Evolutionary conservation across 1,140 invertebrate species (phyloP).

Genomic region (Carposina sasakii): DNA sequence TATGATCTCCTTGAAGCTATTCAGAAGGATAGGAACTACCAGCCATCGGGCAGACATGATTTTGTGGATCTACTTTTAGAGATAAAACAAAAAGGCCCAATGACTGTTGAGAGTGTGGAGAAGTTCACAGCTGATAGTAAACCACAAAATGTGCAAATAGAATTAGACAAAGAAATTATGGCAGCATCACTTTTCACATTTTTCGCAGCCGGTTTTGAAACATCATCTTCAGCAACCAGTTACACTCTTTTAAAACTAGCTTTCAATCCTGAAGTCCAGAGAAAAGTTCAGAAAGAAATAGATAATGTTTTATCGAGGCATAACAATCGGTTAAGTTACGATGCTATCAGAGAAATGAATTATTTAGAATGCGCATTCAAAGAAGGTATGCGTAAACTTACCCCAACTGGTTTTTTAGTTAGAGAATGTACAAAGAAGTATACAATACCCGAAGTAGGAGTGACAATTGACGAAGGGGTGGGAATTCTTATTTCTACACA

Average conservation of each 20-base stretch:
- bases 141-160: not conserved
- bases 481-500: conserved; percentile 26
- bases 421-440: not conserved
- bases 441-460: conserved; percentile 18
- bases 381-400: not conserved
- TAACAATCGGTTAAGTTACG: not conserved
- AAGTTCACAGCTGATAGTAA: not conserved
- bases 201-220: conserved; percentile 3
- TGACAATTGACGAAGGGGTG: conserved; percentile 36
- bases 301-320: not conserved
- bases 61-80: not conserved
- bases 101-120: not conserved
- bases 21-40: conserved; percentile 1
- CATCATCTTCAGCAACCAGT: conserved; percentile 1
- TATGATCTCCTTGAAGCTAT: conserved; percentile 9
- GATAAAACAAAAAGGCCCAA: not conserved
- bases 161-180: not conserved
- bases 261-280: not conserved
- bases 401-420: not conserved
- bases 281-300: not conserved
- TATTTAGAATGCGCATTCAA: conserved; percentile 2
- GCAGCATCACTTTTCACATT: not conserved
- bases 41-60: not conserved
- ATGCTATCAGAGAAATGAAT: not conserved
- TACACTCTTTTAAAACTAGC: not conserved